phyloP scores from a whole-genome alignment of 2,888 invertebrate genomes.

The Caradrina kadenii region DNA sequence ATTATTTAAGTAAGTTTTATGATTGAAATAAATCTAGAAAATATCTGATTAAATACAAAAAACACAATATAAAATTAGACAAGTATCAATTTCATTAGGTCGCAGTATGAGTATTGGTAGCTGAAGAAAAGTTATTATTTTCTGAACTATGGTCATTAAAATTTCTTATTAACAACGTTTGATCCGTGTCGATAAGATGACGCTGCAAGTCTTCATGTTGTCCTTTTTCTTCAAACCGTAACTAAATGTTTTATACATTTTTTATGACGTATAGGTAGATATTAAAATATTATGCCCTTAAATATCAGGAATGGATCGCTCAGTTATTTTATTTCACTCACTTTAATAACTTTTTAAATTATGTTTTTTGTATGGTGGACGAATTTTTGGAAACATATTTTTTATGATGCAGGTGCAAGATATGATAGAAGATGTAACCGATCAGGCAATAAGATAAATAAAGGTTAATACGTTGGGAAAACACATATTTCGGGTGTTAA shows the following conservation, averaged over 20 bases:
- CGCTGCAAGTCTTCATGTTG: constrained; percentile 83
- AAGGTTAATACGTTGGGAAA: background rate
- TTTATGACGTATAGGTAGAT: constrained; percentile 77
- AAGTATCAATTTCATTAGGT: constrained; percentile 76
- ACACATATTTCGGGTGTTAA: too few species aligned
- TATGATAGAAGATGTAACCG: constrained; percentile 23
- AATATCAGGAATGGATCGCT: constrained; percentile 77
- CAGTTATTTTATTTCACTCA: constrained; percentile 71
- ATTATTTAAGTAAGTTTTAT: too few species aligned
- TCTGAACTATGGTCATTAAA: constrained; percentile 90
- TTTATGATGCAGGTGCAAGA: constrained; percentile 50
- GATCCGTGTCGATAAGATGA: constrained; percentile 89
- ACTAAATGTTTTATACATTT: constrained; percentile 86
- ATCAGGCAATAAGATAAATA: constrained; percentile 29
- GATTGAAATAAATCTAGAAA: too few species aligned
- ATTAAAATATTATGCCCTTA: constrained; percentile 83
- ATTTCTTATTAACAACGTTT: constrained; percentile 90
- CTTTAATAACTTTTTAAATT: constrained; percentile 67
- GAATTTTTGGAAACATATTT: constrained; percentile 48
- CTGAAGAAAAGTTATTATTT: constrained; percentile 88
- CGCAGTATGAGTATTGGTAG: constrained; percentile 74
- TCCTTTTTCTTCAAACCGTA: constrained; percentile 86
- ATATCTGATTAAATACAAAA: too few species aligned
- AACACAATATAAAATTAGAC: background rate
- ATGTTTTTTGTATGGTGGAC: constrained; percentile 48